Evolutionary conservation across 2,797 vertebrate genomes (phyloP), one percentile per base, ranked within the genome.

Genomic region (Erpetoichthys calabaricus): DNA sequence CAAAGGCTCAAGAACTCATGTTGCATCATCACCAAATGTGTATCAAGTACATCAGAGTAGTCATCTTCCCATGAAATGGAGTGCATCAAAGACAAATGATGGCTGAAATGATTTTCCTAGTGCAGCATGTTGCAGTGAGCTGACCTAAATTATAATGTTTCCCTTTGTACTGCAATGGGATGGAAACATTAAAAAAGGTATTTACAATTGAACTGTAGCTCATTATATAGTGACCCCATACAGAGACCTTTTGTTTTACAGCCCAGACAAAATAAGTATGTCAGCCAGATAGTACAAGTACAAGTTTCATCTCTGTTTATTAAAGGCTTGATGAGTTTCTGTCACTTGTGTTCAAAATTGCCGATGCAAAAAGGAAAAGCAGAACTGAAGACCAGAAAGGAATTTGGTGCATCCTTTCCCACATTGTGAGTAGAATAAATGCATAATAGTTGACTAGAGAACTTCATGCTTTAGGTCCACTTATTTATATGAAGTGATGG

Each of bases 231-330:
- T 73, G 76, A 73, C 68, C 71, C 76, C 56, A 65, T 70, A 78
- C 69, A 86, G 75, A 80, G 76, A 78, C 56, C 75, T 86, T 89
- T 86, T 90, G 84, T 87, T 83, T 74, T 66, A 70, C 63, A 74
- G 61, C 63, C 72, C 62, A 65, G 62, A 73, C 74, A 77, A 75
- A 80, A 65, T 77, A 66, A 74, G 70, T 67, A 70, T 68, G 65
- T 73, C 76, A 84, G 73, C 69, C 72, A 69, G 67, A 68, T 58
- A 78, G 62, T 72, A 61, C 66, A 79, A 77, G 73, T 80, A 72
- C 71, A 71, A 66, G 60, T 51, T 61, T 75, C 60, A 71, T 75
- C 74, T 77, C 68, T 75, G 51, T 59, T 49, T 61, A 53, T 69
- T 62, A 77, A 79, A 77, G 68, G 56, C 73, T 71, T 69, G 44